phyloP scores from a whole-genome alignment of 2,797 vertebrate genomes.

The Threskiornis aethiopicus region DNA sequence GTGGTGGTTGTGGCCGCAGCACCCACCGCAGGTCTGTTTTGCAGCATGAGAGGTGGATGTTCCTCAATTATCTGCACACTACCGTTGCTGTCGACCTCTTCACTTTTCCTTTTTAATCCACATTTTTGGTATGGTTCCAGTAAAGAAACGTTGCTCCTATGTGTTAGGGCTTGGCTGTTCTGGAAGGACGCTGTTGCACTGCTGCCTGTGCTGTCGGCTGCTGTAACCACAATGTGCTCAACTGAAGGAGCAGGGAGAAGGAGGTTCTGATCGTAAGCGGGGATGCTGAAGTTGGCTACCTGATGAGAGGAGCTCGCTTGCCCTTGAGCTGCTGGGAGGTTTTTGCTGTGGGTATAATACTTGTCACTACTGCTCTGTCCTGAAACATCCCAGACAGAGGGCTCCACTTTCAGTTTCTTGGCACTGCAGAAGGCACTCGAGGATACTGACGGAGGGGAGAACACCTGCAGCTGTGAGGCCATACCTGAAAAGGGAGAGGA shows the following conservation, averaged over 20 bases:
- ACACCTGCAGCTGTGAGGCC: conserved; percentile 95
- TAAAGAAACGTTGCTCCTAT: conserved; percentile 83
- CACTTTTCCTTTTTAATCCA: conserved; percentile 93
- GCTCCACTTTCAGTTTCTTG: conserved; percentile 97
- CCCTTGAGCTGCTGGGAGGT: conserved; percentile 84
- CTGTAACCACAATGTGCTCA: conserved; percentile 86
- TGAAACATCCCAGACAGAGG: conserved; percentile 90
- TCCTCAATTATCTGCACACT: conserved; percentile 99
- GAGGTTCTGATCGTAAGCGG: conserved; percentile 82
- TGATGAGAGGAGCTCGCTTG: conserved; percentile 82
- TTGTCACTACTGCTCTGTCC: conserved; percentile 87
- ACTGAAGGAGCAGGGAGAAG: conserved; percentile 79
- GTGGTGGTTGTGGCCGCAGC: conserved; percentile 92
- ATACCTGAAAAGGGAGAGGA: conserved; percentile 80
- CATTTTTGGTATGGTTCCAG: conserved; percentile 90
- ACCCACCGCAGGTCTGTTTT: conserved; percentile 88
- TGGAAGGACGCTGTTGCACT: conserved; percentile 83
- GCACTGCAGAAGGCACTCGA: conserved; percentile 96
- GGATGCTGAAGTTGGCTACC: conserved; percentile 85
- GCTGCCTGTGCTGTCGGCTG: conserved; percentile 90
- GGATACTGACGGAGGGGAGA: conserved; percentile 95
- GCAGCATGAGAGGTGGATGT: conserved; percentile 93
- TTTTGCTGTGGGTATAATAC: conserved; percentile 86
- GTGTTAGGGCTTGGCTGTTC: conserved; percentile 83
- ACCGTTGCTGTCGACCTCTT: conserved; percentile 97